These are phyloP conservation scores for Meta bourneti DNA, from an alignment of 2,888 invertebrate species.

Conservation along the genomic window DNA sequence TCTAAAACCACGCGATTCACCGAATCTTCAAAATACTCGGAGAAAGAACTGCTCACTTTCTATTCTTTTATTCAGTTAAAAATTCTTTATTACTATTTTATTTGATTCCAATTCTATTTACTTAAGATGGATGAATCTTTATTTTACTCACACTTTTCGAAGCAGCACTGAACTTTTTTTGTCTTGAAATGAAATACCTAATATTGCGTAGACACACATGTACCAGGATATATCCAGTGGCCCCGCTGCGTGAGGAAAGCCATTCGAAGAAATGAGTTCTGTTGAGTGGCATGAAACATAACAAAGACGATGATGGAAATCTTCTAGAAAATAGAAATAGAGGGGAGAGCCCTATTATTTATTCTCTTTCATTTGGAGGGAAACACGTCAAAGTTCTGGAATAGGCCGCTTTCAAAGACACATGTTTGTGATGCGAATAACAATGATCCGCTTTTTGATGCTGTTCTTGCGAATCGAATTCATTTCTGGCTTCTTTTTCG, in stretches of 20 bases:
- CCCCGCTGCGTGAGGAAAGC: not conserved
- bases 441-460: constrained; percentile 4
- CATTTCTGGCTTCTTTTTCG: too few relatives aligned
- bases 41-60: too few relatives aligned
- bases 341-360: constrained; percentile 8
- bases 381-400: not conserved
- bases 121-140: not conserved
- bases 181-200: not conserved
- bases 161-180: not conserved
- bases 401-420: not conserved
- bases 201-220: too few relatives aligned
- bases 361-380: not conserved
- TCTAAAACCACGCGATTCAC: too few relatives aligned
- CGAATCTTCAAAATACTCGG: too few relatives aligned
- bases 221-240: too few relatives aligned
- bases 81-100: too few relatives aligned
- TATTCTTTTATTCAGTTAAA: too few relatives aligned
- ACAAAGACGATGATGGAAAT: not conserved
- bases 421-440: constrained; percentile 32
- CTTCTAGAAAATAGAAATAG: not conserved
- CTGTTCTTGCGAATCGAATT: too few relatives aligned
- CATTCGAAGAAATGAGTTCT: not conserved
- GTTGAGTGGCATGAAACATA: not conserved
- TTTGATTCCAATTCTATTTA: too few relatives aligned
- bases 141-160: not conserved